Conservation (phyloP, 2,113 vertebrate genomes). For the Rafetus swinhoei region DNA sequence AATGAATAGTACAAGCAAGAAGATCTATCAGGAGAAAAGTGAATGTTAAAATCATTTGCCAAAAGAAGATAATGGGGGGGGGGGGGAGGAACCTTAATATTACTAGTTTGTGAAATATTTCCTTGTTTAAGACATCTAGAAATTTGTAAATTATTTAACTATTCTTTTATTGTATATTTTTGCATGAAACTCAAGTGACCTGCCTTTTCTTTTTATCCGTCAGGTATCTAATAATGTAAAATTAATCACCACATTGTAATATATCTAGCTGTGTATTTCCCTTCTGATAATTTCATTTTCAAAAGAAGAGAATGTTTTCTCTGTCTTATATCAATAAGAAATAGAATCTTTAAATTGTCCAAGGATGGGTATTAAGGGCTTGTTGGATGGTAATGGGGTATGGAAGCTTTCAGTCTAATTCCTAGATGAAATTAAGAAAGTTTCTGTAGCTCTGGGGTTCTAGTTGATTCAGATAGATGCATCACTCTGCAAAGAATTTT, state of each 20-base stretch:
- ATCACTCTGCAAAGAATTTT: background rate
- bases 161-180: background rate
- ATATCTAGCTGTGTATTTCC: background rate
- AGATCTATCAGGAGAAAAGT: constrained; percentile 75
- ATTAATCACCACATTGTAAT: background rate
- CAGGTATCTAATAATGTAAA: background rate
- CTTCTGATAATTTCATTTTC: constrained; percentile 2
- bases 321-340: background rate
- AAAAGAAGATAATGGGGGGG: constrained; percentile 59
- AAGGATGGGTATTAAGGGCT: background rate
- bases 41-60: constrained; percentile 81
- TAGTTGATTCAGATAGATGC: background rate
- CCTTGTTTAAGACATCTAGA: constrained; percentile 26
- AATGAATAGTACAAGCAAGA: constrained; percentile 77
- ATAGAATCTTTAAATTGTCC: background rate
- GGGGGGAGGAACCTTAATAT: background rate
- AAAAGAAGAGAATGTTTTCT: background rate
- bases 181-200: background rate
- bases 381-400: background rate
- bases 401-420: constrained; percentile 20
- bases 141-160: constrained; percentile 3
- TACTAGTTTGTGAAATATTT: constrained; percentile 66
- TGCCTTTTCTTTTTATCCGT: background rate
- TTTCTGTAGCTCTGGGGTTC: background rate
- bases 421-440: background rate